Base-by-base conservation (phyloP, 2,797 vertebrate species). In the Rallus crepitans region DNA sequence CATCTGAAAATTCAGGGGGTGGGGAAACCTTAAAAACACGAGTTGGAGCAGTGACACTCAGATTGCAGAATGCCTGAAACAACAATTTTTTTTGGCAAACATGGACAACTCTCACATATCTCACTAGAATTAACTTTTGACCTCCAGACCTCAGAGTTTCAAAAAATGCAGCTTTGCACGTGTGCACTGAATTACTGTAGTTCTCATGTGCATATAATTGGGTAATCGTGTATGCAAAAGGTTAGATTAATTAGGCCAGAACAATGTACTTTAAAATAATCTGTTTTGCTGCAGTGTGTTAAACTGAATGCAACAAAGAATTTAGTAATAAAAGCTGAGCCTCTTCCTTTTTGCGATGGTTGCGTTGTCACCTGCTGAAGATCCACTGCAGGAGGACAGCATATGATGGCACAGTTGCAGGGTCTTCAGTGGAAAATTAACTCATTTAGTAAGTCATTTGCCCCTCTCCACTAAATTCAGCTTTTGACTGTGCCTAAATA, bases 91-190 rank as follows among this genome's bases (percentile, higher is more conserved):
- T 93, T 92, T 94, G 75, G 94, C 93, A 92, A 89, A 90, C 17
- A 12, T 1, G 12, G 87, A 75, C 71, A 89, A 55, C 55, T 80
- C 68, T 93, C 76, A 77, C 75, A 91, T 73, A 79, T 92, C 92
- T 95, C 78, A 55, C 79, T 73, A 91, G 68, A 95, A 78, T 82
- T 94, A 90, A 96, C 93, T 93, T 96, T 85, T 93, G 94, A 96
- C 90, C 92, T 89, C 69, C 40, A 75, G 87, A 61, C 87, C 87
- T 95, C 65, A 75, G 84, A 89, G 60, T 77, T 85, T 85, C 83
- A 94, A 89, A 96, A 92, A 89, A 66, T 12, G 53, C 64, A 83
- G 84, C 65, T 92, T 80, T 87, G 53, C 39, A 48, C 4, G 20
- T 66, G 56, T 77, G 48, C 53, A 55, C 25, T 53, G 79, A 92